Evolutionary conservation across 2,797 vertebrate genomes (phyloP), one percentile per base, ranked within the genome.

Genomic region (Nasua narica): DNA sequence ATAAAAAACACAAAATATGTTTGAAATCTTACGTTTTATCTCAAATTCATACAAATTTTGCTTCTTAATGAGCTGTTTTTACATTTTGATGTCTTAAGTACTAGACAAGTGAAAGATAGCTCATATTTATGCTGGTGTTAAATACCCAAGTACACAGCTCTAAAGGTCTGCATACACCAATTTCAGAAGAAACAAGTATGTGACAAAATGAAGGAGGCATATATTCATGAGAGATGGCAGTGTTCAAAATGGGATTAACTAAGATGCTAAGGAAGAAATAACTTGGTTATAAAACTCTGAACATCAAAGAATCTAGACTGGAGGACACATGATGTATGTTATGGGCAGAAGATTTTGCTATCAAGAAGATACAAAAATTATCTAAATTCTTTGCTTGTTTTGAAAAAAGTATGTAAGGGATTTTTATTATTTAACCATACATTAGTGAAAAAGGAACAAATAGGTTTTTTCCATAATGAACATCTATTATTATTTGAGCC

Each of bases 151-250:
- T 5, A 83, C 8, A 90, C 2, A 35, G 35, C 10, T 32, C 12
- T 87, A 46, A 72, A 72, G 11, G 14, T 79, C 67, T 25, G 3
- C 2, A 79, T 37, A 81, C 29, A 9, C 23, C 8, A 76, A 70
- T 52, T 97, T 91, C 37, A 84, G 21, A 3, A 74, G 32, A 3
- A 85, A 50, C 7, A 60, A n/a, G 40, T 69, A 40, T 15, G 10
- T n/a, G 29, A 90, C 19, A 89, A 91, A 92, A 95, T 29, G 60
- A 93, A 96, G n/a, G 15, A 85, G 32, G 29, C 3, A 81, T 92
- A 74, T 19, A 65, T 67, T 90, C 13, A 86, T n/a, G n/a, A 76
- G 84, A 32, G 10, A 79, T 10, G 43, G 43, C 5, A 93, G 29
- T 21, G 8, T 69, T 83, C 27, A 94, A 93, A 94, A 70, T 35